Base-by-base conservation (phyloP, 35 echinoderm and acorn worm species). In the Holothuria glaberrima region DNA sequence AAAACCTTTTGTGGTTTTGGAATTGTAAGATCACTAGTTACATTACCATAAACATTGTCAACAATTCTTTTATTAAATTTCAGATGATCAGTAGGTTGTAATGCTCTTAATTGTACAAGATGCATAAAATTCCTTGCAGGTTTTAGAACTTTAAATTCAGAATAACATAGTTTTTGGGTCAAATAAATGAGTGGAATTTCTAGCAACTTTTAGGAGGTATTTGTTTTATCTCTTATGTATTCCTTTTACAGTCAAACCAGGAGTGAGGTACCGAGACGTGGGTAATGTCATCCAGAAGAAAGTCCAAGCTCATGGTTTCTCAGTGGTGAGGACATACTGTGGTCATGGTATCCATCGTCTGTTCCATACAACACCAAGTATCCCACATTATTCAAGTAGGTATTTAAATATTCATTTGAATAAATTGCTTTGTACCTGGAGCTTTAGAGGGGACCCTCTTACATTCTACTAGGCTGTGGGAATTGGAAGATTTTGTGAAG, bases 311-410 rank as follows among this genome's bases (percentile, higher is more conserved):
- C 91, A 99, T 72, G 91, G 91, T 32, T 93, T 83, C 58, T 99
- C 97, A 0, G 97, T 99, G 22, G 97, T 99, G 0, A 90, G 88
- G 56, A 93, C 97, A 6, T 99, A 99, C 71, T 99, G 97, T 35
- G 97, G 97, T 13, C 97, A 99, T 77, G 97, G 97, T 36, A 99
- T 99, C 56, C 97, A 99, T 60, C 70, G 84, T n/a, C 86, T 99
- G n/a, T 99, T 99, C 70, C 97, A 99, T 64, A 99, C 97, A 5
- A 89, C 97, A 24, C 97, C 97, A 6, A 99, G 91, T 86, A 93
- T 99, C 10, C 97, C 97, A 21, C 94, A 95, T 77, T 99, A 99
- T 91, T 90, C 95, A 72, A 97, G 95, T 97, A 92, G 89, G 95
- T 97, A 81, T 38, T 30, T 26, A n/a, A 81, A 17, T 54, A 54